phyloP scores from a whole-genome alignment of 1,140 invertebrate genomes.

The Bombus huntii region DNA sequence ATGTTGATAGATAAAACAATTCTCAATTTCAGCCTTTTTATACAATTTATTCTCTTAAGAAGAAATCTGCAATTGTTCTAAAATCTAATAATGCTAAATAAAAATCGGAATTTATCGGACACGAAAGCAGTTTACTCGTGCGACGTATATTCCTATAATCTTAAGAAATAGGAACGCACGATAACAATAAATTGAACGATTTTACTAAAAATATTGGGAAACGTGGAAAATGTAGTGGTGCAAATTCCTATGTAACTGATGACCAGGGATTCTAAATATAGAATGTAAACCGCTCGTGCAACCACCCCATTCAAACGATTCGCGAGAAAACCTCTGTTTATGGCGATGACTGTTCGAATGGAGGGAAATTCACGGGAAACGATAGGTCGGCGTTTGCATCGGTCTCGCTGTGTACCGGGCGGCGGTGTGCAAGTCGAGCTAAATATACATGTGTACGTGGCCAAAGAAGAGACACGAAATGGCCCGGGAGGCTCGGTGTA shows the following conservation, averaged over 20 bases:
- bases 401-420: background rate
- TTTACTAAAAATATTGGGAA: too few relatives aligned
- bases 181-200: too few relatives aligned
- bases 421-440: background rate
- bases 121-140: too few relatives aligned
- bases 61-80: too few relatives aligned
- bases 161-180: too few relatives aligned
- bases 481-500: conserved; percentile 49
- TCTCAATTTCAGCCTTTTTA: too few relatives aligned
- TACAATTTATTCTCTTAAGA: too few relatives aligned
- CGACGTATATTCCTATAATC: too few relatives aligned
- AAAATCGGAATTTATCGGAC: too few relatives aligned
- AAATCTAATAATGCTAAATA: too few relatives aligned
- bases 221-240: background rate
- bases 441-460: conserved; percentile 30
- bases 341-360: background rate
- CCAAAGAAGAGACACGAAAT: conserved; percentile 43
- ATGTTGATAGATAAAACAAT: too few relatives aligned
- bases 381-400: background rate
- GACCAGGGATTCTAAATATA: background rate
- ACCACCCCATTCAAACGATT: background rate
- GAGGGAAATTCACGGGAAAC: conserved; percentile 13
- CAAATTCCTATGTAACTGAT: background rate
- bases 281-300: background rate
- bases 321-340: background rate